phyloP scores from a whole-genome alignment of 2,888 invertebrate species.

The Pseudococcus viburni region DNA sequence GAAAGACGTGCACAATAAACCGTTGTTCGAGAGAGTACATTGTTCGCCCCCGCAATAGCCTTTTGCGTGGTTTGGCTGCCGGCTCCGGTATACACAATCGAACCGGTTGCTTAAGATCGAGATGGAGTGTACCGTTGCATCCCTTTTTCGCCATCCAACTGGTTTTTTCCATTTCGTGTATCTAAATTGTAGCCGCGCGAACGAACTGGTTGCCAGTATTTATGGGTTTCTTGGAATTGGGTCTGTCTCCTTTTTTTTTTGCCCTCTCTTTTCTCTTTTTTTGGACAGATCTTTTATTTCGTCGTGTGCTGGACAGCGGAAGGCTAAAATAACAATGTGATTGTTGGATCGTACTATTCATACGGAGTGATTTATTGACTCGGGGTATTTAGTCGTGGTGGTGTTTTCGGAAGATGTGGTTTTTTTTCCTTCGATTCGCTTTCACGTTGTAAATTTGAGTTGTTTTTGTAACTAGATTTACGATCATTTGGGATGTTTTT shows the following conservation, averaged over 20 bases:
- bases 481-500: background rate
- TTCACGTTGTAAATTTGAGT: background rate
- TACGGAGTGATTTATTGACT: background rate
- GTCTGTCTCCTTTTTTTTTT: background rate
- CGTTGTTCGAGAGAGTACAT: conserved; percentile 23
- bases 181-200: conserved; percentile 34
- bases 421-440: background rate
- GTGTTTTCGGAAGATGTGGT: background rate
- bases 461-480: background rate
- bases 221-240: conserved; percentile 41
- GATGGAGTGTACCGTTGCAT: conserved; percentile 31
- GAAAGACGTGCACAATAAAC: conserved; percentile 37
- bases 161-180: conserved; percentile 25
- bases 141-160: conserved; percentile 3
- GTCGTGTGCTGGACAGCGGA: background rate
- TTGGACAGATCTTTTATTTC: background rate
- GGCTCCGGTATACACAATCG: background rate
- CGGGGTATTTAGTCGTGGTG: background rate
- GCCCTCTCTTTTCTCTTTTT: background rate
- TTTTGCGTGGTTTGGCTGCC: conserved; percentile 22
- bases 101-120: conserved; percentile 20
- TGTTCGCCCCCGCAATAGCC: conserved; percentile 50
- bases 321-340: background rate
- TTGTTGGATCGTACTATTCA: conserved; percentile 12
- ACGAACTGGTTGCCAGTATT: conserved; percentile 29